A percentile compares a stretch with the other conserved stretches of the same genome.
These are phyloP conservation scores for Alosa alosa DNA, from an alignment of 2,113 vertebrate genomes.

Conservation along the genomic window DNA sequence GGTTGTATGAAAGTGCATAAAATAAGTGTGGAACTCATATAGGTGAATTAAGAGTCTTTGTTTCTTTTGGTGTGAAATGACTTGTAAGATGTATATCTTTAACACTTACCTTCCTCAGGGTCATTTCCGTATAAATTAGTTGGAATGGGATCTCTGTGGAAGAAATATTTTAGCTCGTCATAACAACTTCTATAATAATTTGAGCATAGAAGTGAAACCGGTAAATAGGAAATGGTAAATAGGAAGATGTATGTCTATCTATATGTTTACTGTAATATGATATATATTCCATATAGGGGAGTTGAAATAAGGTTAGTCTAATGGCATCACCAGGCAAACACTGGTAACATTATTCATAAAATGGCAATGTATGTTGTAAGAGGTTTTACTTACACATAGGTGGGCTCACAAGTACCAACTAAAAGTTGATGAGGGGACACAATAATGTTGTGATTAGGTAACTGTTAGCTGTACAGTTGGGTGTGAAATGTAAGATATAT, in stretches of 20 bases:
- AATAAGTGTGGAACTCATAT: background rate
- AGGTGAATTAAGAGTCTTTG: background rate
- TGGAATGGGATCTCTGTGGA: slow-evolving; percentile 1
- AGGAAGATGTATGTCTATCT: too few species aligned
- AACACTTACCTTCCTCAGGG: background rate
- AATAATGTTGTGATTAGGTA: background rate
- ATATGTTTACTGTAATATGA: too few species aligned
- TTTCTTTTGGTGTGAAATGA: background rate
- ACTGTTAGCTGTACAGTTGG: background rate
- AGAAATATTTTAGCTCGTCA: background rate
- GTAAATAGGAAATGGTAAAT: too few species aligned
- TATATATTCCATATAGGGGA: too few species aligned
- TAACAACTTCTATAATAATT: background rate
- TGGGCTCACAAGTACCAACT: slow-evolving; percentile 1
- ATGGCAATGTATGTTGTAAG: background rate
- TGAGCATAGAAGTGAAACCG: background rate
- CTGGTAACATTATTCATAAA: background rate
- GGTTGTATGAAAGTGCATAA: background rate
- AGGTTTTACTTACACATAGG: slow-evolving; percentile 5
- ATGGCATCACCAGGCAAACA: background rate
- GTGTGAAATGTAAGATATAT: too few species aligned
- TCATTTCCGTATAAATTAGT: background rate
- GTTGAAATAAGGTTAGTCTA: too few species aligned
- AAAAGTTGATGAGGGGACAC: background rate
- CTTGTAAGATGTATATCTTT: background rate